A percentile compares a stretch with the other conserved stretches of the same genome.
Evolutionary conservation across 1,140 invertebrate genomes (phyloP).

Genomic region (Pogonomyrmex californicus): DNA sequence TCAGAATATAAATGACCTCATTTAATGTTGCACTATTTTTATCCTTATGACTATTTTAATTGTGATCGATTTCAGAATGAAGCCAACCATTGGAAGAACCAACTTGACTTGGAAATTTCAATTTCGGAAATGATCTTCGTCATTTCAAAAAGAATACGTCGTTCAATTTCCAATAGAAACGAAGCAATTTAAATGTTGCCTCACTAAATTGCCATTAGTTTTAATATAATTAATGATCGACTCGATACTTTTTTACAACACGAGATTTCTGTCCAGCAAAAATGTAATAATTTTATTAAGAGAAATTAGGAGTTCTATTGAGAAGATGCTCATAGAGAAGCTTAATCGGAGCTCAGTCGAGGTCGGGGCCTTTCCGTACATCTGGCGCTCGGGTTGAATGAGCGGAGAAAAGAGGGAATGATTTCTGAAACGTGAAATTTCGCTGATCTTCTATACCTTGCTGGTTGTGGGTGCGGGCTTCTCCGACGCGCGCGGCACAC

Average conservation of each 20-base stretch:
- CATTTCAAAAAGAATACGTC: not conserved
- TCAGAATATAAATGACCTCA: not conserved
- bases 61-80: not conserved
- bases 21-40: conserved; percentile 11
- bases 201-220: too few species aligned
- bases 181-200: not conserved
- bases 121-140: not conserved
- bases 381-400: too few species aligned
- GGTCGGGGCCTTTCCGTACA: too few species aligned
- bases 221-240: too few species aligned
- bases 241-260: too few species aligned
- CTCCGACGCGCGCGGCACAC: conserved; percentile 86
- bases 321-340: not conserved
- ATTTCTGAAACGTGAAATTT: not conserved
- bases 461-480: conserved; percentile 74
- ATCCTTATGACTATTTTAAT: not conserved
- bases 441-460: conserved; percentile 77
- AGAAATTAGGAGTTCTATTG: too few species aligned
- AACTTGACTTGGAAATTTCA: too few species aligned
- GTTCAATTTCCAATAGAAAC: not conserved
- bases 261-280: not conserved
- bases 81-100: too few species aligned
- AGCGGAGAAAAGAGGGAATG: too few species aligned
- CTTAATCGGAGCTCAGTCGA: not conserved
- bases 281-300: not conserved